Evolutionary conservation across 1,140 invertebrate genomes (phyloP).

Genomic region (Holotrichia oblita): DNA sequence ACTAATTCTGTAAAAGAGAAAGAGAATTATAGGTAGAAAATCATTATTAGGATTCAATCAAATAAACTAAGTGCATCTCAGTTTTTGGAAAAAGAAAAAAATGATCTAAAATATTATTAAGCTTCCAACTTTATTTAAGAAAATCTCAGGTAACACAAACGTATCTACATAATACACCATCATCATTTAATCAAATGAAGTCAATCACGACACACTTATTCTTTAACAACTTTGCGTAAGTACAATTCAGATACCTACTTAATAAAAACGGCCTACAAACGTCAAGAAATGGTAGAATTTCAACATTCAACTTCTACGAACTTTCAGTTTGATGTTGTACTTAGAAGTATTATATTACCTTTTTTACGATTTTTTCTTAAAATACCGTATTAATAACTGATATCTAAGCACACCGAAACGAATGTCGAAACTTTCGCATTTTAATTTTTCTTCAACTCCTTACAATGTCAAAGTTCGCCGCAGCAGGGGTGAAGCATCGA

Average conservation of each 20-base stretch:
- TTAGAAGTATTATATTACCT: background rate
- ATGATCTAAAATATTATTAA: too few relatives aligned
- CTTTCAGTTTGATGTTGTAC: background rate
- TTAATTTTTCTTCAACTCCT: background rate
- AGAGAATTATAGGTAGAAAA: background rate
- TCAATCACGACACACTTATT: background rate
- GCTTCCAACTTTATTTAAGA: too few relatives aligned
- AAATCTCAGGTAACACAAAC: too few relatives aligned
- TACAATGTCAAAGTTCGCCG: background rate
- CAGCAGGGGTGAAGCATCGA: background rate
- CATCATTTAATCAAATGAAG: too few relatives aligned
- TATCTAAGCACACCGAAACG: background rate
- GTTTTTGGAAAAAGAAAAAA: too few relatives aligned
- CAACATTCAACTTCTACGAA: background rate
- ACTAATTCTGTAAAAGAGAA: constrained; percentile 50
- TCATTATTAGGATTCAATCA: too few relatives aligned
- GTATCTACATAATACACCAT: too few relatives aligned
- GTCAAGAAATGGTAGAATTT: background rate
- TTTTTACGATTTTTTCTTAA: background rate
- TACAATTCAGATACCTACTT: background rate
- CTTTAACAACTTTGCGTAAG: background rate
- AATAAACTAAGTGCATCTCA: too few relatives aligned
- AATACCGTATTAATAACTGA: constrained; percentile 21
- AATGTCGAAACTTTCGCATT: background rate
- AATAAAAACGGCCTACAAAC: background rate